Conservation (phyloP, 2,113 vertebrate genomes). For the Collichthys lucidus region DNA sequence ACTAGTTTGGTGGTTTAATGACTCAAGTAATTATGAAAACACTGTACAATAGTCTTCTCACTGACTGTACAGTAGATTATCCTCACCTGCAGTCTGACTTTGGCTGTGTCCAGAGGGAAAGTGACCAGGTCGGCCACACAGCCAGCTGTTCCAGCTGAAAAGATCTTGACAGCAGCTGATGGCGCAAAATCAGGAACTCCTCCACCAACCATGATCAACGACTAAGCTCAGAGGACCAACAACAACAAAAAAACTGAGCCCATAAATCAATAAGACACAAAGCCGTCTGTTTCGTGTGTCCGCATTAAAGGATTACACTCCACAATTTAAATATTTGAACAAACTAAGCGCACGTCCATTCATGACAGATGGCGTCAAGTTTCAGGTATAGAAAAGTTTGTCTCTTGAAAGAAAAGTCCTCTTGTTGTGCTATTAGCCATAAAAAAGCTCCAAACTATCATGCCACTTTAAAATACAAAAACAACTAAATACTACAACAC, state of each 20-base stretch:
- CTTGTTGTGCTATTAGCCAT: constrained; percentile 11
- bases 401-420: background rate
- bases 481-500: background rate
- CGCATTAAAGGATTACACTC: background rate
- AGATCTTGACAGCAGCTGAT: constrained; percentile 74
- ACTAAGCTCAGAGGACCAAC: background rate
- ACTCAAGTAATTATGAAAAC: background rate
- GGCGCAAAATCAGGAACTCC: constrained; percentile 78
- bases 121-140: constrained; percentile 90
- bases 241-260: background rate
- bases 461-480: background rate
- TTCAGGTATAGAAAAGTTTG: constrained; percentile 44
- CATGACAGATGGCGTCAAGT: constrained; percentile 29
- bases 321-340: background rate
- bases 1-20: background rate
- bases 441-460: constrained; percentile 16
- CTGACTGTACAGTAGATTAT: background rate
- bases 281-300: background rate
- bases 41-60: constrained; percentile 58
- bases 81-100: constrained; percentile 89
- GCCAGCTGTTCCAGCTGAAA: constrained; percentile 87
- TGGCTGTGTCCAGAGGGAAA: constrained; percentile 91
- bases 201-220: constrained; percentile 79
- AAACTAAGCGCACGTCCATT: background rate
- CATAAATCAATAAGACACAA: background rate